Evolutionary conservation across 2,113 vertebrate genomes (phyloP), one percentile per base, ranked within the genome.

Genomic region (Cochlearius cochlearius): DNA sequence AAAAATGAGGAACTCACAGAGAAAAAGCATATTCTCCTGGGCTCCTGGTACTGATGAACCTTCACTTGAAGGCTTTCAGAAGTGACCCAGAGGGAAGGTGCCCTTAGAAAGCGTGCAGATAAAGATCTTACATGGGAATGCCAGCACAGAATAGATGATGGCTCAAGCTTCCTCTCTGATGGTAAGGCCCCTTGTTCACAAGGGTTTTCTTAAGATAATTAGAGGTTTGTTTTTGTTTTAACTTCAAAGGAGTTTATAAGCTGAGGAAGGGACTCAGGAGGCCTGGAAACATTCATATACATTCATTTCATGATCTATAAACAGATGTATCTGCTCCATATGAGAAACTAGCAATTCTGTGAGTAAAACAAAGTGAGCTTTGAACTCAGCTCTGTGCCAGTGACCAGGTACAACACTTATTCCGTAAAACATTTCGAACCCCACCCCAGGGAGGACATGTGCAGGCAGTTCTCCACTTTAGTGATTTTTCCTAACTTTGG

Each of bases 221-320:
- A 88, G 69, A 90, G 36, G 36, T 22, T 92, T 92, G 26, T 0
- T 81, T 93, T 89, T 85, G 12, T 68, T 96, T 89, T 58, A 79
- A 72, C 39, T 95, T 94, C 66, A 76, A 82, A 94, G 66, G 62
- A 27, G 5, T 81, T 91, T 68, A 10, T 36, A 90, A 82, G 50
- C 3, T 66, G 1, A 63, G 12, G 12, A 53, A 87, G 9, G 12
- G 56, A 10, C 36, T 72, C 74, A 69, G 53, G 52, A 76, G 45
- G 49, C 53, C n/a, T 88, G 74, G 49, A 93, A 95, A 72, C 41
- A 41, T 90, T 73, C 36, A 69, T 38, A 38, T 15, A 66, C 6
- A 2, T 90, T 79, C 3, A 62, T 86, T 90, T 88, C 4, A 52
- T 27, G 5, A 60, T 36, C 77, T 71, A 6, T 56, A 68, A 67